Evolutionary conservation across 2,888 invertebrate genomes (phyloP).

Genomic region (Leptinotarsa tumamoca): DNA sequence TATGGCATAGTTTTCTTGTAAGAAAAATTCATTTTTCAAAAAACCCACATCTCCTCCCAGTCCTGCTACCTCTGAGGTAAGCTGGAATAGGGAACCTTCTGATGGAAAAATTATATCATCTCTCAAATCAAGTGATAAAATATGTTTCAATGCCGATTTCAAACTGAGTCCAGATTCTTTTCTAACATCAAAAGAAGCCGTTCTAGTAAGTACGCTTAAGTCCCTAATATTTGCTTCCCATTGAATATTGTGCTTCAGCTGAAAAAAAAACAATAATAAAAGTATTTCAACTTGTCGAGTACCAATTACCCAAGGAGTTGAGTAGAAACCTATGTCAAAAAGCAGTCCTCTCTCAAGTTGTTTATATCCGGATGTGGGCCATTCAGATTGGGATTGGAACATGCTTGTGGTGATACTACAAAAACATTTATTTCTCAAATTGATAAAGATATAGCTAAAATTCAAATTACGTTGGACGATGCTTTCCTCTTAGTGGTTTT

Average conservation of each 20-base stretch:
- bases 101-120: constrained; percentile 86
- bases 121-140: constrained; percentile 81
- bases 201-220: constrained; percentile 77
- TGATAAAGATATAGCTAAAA: not conserved
- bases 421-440: constrained; percentile 29
- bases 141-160: constrained; percentile 88
- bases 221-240: constrained; percentile 91
- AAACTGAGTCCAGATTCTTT: constrained; percentile 91
- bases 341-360: constrained; percentile 83
- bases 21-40: constrained; percentile 81
- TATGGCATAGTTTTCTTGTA: constrained; percentile 72
- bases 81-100: constrained; percentile 77
- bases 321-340: constrained; percentile 80
- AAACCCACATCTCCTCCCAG: constrained; percentile 94
- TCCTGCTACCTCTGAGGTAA: constrained; percentile 87
- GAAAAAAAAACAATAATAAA: constrained; percentile 23
- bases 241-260: constrained; percentile 86
- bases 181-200: constrained; percentile 85
- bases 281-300: not conserved
- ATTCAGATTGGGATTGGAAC: constrained; percentile 82
- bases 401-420: constrained; percentile 77
- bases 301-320: constrained; percentile 70
- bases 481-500: constrained; percentile 85
- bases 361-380: constrained; percentile 86
- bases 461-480: constrained; percentile 73